phyloP scores from a whole-genome alignment of 2,888 invertebrate species.

The Epistrophe eligans region DNA sequence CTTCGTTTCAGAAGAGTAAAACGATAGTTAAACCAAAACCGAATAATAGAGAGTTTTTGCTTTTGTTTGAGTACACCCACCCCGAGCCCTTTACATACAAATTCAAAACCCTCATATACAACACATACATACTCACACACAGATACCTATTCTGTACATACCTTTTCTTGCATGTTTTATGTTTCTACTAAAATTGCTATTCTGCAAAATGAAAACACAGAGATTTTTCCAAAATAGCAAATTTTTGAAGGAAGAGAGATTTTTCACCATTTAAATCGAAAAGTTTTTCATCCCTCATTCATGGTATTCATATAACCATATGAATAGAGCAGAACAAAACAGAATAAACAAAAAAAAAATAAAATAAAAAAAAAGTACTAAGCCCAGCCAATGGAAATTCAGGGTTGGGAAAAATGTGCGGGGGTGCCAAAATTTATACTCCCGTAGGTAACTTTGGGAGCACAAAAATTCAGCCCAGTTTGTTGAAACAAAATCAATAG shows the following conservation, averaged over 20 bases:
- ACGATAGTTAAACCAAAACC: conserved; percentile 25
- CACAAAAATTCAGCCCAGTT: conserved; percentile 10
- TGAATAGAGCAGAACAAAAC: conserved; percentile 1
- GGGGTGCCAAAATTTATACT: neutral
- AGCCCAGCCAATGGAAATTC: conserved; percentile 26
- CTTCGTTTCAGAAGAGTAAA: conserved; percentile 29
- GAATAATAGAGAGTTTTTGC: conserved; percentile 39
- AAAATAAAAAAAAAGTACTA: neutral
- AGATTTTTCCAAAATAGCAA: conserved; percentile 46
- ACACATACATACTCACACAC: neutral
- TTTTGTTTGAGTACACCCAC: conserved; percentile 27
- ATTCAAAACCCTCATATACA: too few species aligned
- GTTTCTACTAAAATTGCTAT: conserved; percentile 41
- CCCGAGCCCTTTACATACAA: neutral
- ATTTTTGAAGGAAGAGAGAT: conserved; percentile 30
- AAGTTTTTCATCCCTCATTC: conserved; percentile 26
- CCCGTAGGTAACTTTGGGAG: conserved; percentile 7
- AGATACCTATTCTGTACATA: neutral
- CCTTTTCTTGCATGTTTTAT: conserved; percentile 21
- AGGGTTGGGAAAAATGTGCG: conserved; percentile 7
- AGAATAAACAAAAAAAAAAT: neutral
- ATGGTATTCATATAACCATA: conserved; percentile 40
- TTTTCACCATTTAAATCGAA: conserved; percentile 34
- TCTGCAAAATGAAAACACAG: conserved; percentile 43
- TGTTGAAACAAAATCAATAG: conserved; percentile 49